Conservation (phyloP, 2,113 vertebrate species). For the Limnothrissa miodon region DNA sequence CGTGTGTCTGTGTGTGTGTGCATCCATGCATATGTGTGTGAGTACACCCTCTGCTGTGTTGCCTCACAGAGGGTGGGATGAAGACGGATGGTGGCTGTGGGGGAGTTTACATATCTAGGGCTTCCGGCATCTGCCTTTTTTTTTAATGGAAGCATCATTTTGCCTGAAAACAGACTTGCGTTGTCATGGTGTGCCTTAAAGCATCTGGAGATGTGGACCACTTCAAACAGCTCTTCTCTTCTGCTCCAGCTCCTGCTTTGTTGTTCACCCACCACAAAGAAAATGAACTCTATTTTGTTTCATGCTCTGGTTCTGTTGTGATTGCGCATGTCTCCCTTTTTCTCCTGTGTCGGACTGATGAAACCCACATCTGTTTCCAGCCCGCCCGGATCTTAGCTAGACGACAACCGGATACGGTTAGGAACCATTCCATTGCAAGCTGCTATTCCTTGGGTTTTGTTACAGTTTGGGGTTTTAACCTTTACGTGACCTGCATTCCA, state of each 20-base stretch:
- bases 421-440: not conserved
- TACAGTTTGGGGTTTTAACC: not conserved
- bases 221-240: not conserved
- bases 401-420: not conserved
- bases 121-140: conserved; percentile 25
- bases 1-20: no score
- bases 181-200: not conserved
- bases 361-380: no score
- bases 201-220: not conserved
- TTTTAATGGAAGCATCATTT: not conserved
- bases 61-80: not conserved
- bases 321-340: not conserved
- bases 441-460: not conserved
- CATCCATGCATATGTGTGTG: no score
- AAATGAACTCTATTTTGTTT: not conserved
- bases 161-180: not conserved
- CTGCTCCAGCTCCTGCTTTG: not conserved
- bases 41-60: not conserved
- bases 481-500: not conserved
- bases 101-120: conserved; percentile 19
- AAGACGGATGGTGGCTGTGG: not conserved
- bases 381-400: no score
- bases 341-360: not conserved
- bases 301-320: not conserved
- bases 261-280: not conserved